Conservation (phyloP, 2,888 invertebrate species). For the Exocentrus adspersus region DNA sequence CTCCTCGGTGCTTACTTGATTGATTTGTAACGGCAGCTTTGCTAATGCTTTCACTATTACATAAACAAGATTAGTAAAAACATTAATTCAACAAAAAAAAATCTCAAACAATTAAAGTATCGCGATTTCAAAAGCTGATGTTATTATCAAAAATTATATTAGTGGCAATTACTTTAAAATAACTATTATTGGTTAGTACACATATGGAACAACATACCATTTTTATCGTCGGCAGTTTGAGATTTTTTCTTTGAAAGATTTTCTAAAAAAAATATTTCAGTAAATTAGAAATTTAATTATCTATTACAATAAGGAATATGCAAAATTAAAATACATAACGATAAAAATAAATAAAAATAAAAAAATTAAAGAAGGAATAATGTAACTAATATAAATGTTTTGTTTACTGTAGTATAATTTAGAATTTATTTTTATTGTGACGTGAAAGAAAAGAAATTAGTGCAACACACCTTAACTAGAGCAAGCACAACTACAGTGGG, state of each 20-base stretch:
- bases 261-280: conserved; percentile 16
- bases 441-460: conserved; percentile 41
- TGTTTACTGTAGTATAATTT: too few relatives aligned
- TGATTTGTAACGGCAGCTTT: conserved; percentile 70
- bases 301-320: too few relatives aligned
- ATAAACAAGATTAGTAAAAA: neutral
- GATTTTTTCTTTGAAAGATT: conserved; percentile 16
- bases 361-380: too few relatives aligned
- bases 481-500: conserved; percentile 48
- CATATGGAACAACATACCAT: conserved; percentile 1
- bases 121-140: too few relatives aligned
- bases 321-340: too few relatives aligned
- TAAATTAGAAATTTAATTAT: conserved; percentile 2
- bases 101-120: neutral
- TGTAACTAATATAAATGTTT: too few relatives aligned
- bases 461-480: conserved; percentile 61
- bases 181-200: too few relatives aligned
- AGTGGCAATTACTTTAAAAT: too few relatives aligned
- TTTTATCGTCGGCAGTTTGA: neutral
- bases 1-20: conserved; percentile 69
- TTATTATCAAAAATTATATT: too few relatives aligned
- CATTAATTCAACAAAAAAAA: neutral
- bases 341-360: too few relatives aligned
- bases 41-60: conserved; percentile 75
- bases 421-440: neutral